Evolutionary conservation across 2,888 invertebrate species (phyloP), one percentile per base, ranked within the genome.

Genomic region (Athalia cordata): DNA sequence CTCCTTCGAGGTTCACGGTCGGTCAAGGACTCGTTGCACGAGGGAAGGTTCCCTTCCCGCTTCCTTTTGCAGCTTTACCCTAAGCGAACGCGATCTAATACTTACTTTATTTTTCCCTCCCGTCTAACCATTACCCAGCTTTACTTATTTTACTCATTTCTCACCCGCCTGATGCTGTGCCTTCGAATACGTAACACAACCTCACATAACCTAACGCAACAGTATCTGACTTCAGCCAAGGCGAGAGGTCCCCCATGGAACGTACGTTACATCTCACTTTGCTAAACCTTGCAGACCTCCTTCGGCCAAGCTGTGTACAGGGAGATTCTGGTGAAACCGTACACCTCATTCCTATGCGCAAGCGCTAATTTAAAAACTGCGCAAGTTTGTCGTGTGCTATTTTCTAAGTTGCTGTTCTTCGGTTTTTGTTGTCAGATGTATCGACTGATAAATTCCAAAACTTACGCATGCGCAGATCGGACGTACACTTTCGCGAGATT

Each of bases 1-100:
- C 86, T 85, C 86, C 85, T 84, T 81, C 81, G 82, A 83, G 89
- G 89, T 89, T 89, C 89, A 89, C 87, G 89, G 89, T 87, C 89
- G 89, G 89, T 89, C 89, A 89, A 89, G 89, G 89, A 89, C 89
- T 89, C 86, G 81, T 80, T 68, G 68, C 68, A 11, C 61, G 61
- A 70, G 61, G 50, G 29, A 29, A 29, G 29, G 29, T 29, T 29
- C 61, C 49, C 77, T 70, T 61, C 77, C 61, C 68, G 50, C 49
- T 61, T 49, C 45, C 7, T 74, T 77, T 68, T 78, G 78, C 66
- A 79, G 77, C 78, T 77, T 47, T 13, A 70, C 59, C 62, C 11
- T 47, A 66, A 47, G 57, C 66, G 55, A 59, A 13, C 57, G 7
- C 59, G 49, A 77, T 67, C 55, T 55, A 77, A 67, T 47, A 59